phyloP scores from a whole-genome alignment of 2,113 vertebrate species.

The Petromus typicus region DNA sequence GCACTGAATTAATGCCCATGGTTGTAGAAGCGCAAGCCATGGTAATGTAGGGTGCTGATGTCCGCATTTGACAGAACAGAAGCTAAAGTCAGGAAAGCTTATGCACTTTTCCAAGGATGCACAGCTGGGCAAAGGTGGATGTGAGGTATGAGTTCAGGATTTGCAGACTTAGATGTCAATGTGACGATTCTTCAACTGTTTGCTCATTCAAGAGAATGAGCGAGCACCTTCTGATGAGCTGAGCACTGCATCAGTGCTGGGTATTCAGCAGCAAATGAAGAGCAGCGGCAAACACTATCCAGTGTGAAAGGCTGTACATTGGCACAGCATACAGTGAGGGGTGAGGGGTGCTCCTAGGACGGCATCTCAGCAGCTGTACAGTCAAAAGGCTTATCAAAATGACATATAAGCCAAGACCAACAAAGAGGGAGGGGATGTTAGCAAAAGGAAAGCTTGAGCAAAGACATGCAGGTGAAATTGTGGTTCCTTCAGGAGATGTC shows the following conservation, averaged over 20 bases:
- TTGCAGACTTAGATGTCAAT: neutral
- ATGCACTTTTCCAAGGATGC: neutral
- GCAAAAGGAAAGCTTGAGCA: neutral
- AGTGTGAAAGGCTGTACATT: neutral
- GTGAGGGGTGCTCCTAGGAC: neutral
- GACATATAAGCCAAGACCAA: neutral
- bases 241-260: neutral
- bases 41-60: too few relatives aligned
- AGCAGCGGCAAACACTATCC: neutral
- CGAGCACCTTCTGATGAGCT: neutral
- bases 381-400: neutral
- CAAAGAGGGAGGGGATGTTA: neutral
- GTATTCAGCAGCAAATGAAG: neutral
- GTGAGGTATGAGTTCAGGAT: neutral
- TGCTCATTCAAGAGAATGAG: neutral
- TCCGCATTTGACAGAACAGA: neutral
- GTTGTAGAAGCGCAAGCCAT: neutral
- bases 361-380: neutral
- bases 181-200: neutral
- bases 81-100: neutral
- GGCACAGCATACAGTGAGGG: neutral
- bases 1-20: neutral
- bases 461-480: neutral
- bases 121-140: neutral
- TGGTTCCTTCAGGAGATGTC: neutral